These are phyloP conservation scores for Lophotis ruficrista DNA, from an alignment of 2,113 vertebrate genomes.

Conservation along the genomic window DNA sequence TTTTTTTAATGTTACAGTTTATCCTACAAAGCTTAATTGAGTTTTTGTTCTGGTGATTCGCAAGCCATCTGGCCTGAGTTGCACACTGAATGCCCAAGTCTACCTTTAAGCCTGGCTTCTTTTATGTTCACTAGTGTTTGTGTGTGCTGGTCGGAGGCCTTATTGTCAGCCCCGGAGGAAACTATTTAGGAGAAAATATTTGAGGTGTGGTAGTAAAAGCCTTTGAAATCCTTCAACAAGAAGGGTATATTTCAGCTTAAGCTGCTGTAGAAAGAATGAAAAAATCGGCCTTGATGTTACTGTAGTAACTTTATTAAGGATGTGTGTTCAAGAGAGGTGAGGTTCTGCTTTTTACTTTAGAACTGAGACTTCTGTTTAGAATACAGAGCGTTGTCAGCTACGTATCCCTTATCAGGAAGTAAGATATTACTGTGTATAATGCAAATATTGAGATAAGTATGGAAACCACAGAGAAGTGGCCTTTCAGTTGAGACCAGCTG, in stretches of 20 bases:
- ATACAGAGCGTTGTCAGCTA: background rate
- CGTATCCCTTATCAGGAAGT: background rate
- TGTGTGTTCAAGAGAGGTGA: background rate
- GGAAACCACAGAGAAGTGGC: constrained; percentile 20
- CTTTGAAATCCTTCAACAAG: background rate
- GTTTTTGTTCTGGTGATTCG: background rate
- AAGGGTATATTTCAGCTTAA: background rate
- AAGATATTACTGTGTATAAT: background rate
- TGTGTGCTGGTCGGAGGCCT: background rate
- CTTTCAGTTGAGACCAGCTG: constrained; percentile 53
- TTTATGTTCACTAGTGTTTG: background rate
- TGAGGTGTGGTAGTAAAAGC: background rate
- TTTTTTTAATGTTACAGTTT: background rate
- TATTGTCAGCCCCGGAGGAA: background rate
- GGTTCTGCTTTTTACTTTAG: background rate
- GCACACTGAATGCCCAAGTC: background rate
- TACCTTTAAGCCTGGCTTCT: background rate
- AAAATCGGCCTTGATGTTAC: background rate
- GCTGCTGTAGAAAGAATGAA: background rate
- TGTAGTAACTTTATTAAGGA: background rate
- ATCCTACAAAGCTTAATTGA: background rate
- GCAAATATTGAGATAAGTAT: constrained; percentile 43
- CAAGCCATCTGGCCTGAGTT: background rate
- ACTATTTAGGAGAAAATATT: background rate
- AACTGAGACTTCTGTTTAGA: background rate